phyloP scores from a whole-genome alignment of 2,113 vertebrate genomes.

The Murina feae region DNA sequence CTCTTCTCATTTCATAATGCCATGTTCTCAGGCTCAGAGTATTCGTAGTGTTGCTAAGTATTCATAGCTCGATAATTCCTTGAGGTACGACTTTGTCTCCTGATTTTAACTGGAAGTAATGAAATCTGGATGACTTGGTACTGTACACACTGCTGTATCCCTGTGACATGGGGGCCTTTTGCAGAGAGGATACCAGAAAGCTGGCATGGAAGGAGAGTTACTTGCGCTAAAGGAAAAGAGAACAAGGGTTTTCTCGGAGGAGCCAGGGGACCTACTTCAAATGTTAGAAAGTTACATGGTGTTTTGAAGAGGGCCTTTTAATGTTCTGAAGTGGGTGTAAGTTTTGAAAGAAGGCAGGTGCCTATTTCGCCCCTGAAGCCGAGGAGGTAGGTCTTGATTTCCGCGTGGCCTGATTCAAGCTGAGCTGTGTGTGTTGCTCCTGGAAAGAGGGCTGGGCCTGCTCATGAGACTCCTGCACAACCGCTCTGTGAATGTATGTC shows the following conservation, averaged over 20 bases:
- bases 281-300: neutral
- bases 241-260: neutral
- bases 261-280: neutral
- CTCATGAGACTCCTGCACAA: neutral
- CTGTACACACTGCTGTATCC: neutral
- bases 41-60: neutral
- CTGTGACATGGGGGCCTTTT: neutral
- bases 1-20: neutral
- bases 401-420: neutral
- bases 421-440: neutral
- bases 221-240: neutral
- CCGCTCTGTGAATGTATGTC: neutral
- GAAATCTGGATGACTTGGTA: neutral
- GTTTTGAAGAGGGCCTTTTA: slow-evolving; percentile 15
- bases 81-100: neutral
- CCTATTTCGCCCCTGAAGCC: neutral
- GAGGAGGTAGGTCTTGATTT: neutral
- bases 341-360: slow-evolving; percentile 27
- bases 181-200: neutral
- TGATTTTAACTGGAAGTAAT: neutral
- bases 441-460: neutral
- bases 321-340: neutral
- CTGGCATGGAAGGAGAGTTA: neutral
- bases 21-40: neutral
- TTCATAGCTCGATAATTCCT: neutral